phyloP scores from a whole-genome alignment of 1,140 invertebrate species.

The Panulirus ornatus region DNA sequence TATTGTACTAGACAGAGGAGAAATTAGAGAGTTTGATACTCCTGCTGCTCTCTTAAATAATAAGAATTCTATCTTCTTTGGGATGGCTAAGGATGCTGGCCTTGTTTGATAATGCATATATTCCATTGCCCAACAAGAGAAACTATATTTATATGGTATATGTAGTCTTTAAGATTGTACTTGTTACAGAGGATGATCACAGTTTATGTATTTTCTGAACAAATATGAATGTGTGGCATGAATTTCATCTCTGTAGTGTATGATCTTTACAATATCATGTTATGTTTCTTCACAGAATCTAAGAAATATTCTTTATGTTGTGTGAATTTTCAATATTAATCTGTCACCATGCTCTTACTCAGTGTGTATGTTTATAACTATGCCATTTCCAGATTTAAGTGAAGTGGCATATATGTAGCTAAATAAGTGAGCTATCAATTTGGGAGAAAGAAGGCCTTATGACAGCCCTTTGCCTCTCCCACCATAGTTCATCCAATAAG shows the following conservation, averaged over 20 bases:
- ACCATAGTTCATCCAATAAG: no score
- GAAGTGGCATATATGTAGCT: no score
- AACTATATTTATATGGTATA: background rate
- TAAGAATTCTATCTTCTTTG: slow-evolving; percentile 90
- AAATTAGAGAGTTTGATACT: slow-evolving; percentile 89
- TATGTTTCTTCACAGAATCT: background rate
- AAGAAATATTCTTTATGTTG: no score
- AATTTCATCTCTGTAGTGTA: no score
- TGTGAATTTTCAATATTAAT: no score
- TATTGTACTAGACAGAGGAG: slow-evolving; percentile 93
- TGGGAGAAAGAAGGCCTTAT: no score
- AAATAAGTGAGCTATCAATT: no score
- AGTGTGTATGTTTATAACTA: background rate
- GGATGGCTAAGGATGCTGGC: slow-evolving; percentile 95
- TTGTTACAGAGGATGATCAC: background rate
- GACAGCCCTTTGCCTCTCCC: no score
- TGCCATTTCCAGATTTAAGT: no score
- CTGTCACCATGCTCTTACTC: no score
- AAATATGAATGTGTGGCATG: background rate
- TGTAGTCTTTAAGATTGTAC: background rate
- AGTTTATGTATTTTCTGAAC: background rate
- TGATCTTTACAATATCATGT: background rate
- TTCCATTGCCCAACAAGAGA: background rate
- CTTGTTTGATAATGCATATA: slow-evolving; percentile 71
- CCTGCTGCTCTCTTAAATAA: slow-evolving; percentile 87